Base-by-base conservation (phyloP, 2,888 invertebrate genomes). In the Thera britannica region DNA sequence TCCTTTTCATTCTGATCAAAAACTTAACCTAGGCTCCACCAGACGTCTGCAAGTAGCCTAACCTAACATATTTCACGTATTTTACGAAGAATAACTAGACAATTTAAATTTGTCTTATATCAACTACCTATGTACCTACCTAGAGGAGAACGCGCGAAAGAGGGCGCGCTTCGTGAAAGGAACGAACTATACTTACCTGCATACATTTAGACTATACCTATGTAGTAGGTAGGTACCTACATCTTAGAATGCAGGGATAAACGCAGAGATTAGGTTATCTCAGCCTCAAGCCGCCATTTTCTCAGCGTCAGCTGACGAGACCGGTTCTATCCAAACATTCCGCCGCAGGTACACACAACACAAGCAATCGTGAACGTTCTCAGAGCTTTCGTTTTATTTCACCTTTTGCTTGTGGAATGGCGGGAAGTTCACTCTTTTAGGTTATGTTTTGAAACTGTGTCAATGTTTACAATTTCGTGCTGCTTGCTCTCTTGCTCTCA, bases 291-390 rank as follows among this genome's bases (percentile, higher is more conserved):
- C 83, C 83, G 85, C 87, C 90, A 84, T 85, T 86, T 89, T 83
- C 79, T 80, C 76, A 69, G 76, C 82, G 87, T 85, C 92, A 90
- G 91, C 90, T 90, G 90, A 87, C 82, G 72, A 68, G 83, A 92
- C 92, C 92, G 90, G 92, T 92, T 88, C 78, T 41, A 77, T 79
- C 80, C 79, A 56, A 54, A 61, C 70, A 90, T 90, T 88, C 90
- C 90, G 81, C 78, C 81, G 85, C 89, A 90, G 89, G 91, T 90
- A 89, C 72, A 83, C 59, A 68, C 58, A 70, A 61, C 62, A 69
- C 65, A 70, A 61, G 63, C 52, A 78, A 77, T 82, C 77, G 81
- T 84, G 83, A 80, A 80, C 85, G 86, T 88, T 86, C 87, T 83
- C 76, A 78, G 79, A 82, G 80, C 77, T 80, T 86, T 81, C 74